Conservation (phyloP, 1,140 invertebrate species). For the Bombus consobrinus region DNA sequence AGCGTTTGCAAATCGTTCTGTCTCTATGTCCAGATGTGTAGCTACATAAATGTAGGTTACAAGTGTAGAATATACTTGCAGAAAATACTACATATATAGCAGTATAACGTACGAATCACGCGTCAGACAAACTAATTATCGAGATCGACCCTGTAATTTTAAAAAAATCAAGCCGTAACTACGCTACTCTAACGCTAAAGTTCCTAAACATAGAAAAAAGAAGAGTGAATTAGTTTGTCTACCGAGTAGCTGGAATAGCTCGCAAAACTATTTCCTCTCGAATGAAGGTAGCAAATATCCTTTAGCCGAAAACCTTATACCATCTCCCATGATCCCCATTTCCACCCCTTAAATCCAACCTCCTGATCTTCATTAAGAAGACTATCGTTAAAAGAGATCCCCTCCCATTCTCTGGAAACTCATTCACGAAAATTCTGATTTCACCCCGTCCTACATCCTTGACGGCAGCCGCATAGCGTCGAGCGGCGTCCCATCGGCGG, state of each 20-base stretch:
- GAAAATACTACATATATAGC: too few species aligned
- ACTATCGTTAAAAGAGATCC: background rate
- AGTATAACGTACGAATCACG: too few species aligned
- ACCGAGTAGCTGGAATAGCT: background rate
- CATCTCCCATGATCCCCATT: background rate
- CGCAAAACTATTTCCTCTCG: too few species aligned
- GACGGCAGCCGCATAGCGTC: background rate
- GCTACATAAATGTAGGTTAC: too few species aligned
- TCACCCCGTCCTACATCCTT: background rate
- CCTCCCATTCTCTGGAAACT: background rate
- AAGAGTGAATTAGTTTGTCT: background rate
- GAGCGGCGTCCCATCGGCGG: background rate
- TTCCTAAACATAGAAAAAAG: background rate
- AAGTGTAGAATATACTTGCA: too few species aligned
- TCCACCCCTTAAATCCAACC: background rate
- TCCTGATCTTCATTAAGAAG: background rate
- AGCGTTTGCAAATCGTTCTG: too few species aligned
- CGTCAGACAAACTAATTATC: too few species aligned
- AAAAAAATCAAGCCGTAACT: too few species aligned
- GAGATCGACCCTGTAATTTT: too few species aligned
- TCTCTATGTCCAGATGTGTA: too few species aligned
- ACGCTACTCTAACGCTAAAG: background rate
- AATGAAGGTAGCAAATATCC: background rate
- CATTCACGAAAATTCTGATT: slow-evolving; percentile 14
- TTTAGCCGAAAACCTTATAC: background rate